Evolutionary conservation across 2,888 invertebrate genomes (phyloP), one percentile per base, ranked within the genome.

Genomic region (Epinotia brunnichana): DNA sequence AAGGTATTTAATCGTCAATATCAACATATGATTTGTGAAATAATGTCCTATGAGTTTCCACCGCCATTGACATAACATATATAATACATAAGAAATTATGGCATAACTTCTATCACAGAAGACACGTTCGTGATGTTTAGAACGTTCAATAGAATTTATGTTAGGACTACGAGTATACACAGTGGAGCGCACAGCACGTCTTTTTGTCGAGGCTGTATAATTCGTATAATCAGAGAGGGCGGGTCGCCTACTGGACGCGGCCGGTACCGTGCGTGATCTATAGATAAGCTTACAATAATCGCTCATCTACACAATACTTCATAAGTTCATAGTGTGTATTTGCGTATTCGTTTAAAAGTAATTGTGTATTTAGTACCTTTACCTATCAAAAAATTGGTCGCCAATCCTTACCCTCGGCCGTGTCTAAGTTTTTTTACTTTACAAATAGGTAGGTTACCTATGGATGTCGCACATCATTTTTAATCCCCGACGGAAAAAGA

Each of bases 151-250:
- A 56, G 35, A 64, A 39, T 17, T 48, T 48, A 48, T 61, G 21
- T n/a, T 15, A 15, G 51, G 51, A 48, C 19, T 60, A n/a, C n/a
- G n/a, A n/a, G n/a, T n/a, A 48, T 48, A 51, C n/a, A n/a, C 19
- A 51, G 41, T 53, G 53, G 53, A 21, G 61, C 53, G 53, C 69
- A 69, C 53, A 60, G 39, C 35, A 51, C 44, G 51, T 69, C 69
- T 62, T 70, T 70, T 63, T 70, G 63, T 48, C 35, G 56, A 19
- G 41, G 70, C 63, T 15, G 10, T 24, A 24, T 70, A 70, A 70
- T 70, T 64, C 70, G 41, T 70, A 70, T 70, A 70, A 70, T 70
- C 70, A 70, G 64, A 24, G 59, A 51, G 56, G 64, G 70, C 63
- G 70, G 70, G 70, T 48, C 70, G 70, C 64, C 70, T 70, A 69